Percentiles rank a stretch among this genome's conserved stretches.
phyloP scores from a whole-genome alignment of 2,113 vertebrate genomes.

The Dermatemys mawii region DNA sequence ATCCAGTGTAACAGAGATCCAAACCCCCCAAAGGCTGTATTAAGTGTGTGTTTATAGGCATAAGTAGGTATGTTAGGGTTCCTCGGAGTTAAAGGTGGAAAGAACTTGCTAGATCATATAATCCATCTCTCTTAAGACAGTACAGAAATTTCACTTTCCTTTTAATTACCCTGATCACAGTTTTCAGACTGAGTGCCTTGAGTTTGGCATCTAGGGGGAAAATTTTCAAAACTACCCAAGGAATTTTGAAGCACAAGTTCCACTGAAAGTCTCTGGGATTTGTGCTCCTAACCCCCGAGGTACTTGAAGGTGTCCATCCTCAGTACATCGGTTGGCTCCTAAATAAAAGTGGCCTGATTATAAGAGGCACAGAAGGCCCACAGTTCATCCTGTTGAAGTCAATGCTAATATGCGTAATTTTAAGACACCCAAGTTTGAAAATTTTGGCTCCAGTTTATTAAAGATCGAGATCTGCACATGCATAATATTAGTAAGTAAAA shows the following conservation, averaged over 20 bases:
- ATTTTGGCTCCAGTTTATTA: neutral
- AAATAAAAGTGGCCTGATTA: neutral
- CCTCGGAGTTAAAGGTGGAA: neutral
- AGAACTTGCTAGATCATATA: neutral
- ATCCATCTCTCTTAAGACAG: neutral
- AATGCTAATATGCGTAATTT: neutral
- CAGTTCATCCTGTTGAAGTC: neutral
- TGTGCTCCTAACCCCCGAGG: neutral
- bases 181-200: neutral
- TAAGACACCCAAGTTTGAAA: neutral
- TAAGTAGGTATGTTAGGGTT: neutral
- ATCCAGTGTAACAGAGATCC: neutral
- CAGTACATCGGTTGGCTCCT: neutral
- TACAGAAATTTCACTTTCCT: neutral
- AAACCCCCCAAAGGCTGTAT: neutral
- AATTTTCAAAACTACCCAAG: neutral
- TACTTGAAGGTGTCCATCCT: neutral
- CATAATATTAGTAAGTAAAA: neutral
- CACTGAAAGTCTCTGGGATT: neutral
- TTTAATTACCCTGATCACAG: neutral
- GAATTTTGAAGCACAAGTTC: neutral
- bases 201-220: neutral
- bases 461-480: neutral
- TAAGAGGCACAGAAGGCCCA: neutral
- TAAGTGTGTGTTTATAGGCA: neutral